A percentile compares a stretch with the other conserved stretches of the same genome.
Evolutionary conservation across 2,888 invertebrate species (phyloP).

Genomic region (Zelleria hepariella): DNA sequence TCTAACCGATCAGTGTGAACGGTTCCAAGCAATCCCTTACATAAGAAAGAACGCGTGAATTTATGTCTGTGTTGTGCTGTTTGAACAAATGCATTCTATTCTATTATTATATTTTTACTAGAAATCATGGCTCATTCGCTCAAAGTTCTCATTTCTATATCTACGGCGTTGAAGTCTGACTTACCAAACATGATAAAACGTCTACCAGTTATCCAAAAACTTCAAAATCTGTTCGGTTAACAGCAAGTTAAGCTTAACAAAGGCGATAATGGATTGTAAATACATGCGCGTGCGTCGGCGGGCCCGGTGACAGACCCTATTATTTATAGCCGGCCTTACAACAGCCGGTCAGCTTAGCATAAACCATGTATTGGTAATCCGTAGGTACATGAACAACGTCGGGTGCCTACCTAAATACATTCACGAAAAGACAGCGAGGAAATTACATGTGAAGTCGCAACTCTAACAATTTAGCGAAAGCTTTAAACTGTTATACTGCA

Average conservation of each 20-base stretch:
- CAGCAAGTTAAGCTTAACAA: background rate
- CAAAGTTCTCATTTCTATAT: too few relatives aligned
- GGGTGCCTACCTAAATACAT: background rate
- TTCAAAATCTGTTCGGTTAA: too few relatives aligned
- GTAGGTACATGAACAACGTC: background rate
- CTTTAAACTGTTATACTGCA: too few relatives aligned
- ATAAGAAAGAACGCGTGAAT: too few relatives aligned
- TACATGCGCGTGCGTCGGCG: conserved; percentile 13
- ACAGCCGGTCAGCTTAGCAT: background rate
- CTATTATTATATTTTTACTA: too few relatives aligned
- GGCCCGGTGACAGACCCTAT: background rate
- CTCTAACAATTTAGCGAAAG: too few relatives aligned
- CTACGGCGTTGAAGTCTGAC: background rate
- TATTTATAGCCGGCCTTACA: conserved; percentile 10
- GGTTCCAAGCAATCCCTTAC: too few relatives aligned
- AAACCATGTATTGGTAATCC: background rate
- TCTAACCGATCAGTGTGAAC: too few relatives aligned
- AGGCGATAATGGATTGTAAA: conserved; percentile 19
- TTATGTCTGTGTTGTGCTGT: too few relatives aligned
- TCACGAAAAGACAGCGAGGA: background rate
- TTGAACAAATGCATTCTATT: too few relatives aligned
- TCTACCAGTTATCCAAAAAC: background rate
- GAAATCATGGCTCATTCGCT: too few relatives aligned
- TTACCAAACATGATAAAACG: background rate
- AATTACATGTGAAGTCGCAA: too few relatives aligned